These are phyloP conservation scores for Acanthoscelides obtectus DNA, from an alignment of 2,888 invertebrate species.

Conservation along the genomic window DNA sequence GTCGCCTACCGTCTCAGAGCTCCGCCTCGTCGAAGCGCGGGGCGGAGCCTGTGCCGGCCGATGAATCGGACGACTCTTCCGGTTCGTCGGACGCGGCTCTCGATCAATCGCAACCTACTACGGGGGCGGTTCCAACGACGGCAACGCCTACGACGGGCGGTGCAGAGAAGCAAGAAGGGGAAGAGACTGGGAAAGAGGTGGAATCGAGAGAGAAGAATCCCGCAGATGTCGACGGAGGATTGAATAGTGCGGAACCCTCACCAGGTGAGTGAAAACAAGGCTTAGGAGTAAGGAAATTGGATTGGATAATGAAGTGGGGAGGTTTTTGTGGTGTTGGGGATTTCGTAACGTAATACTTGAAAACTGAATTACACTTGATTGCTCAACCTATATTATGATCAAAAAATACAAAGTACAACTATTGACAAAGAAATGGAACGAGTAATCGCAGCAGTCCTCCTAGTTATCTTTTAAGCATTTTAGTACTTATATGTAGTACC, in stretches of 20 bases:
- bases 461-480: no score
- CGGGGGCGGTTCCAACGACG: conserved; percentile 8
- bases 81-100: conserved; percentile 18
- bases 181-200: background rate
- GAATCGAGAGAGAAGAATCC: conserved; percentile 1
- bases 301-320: no score
- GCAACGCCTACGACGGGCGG: conserved; percentile 3
- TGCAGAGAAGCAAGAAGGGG: conserved; percentile 6
- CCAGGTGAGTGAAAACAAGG: conserved; percentile 12
- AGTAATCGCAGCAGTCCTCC: no score
- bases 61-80: conserved; percentile 7
- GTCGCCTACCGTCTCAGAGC: conserved; percentile 28
- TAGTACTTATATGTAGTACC: no score
- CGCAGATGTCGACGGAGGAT: conserved; percentile 4
- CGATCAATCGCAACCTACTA: conserved; percentile 19
- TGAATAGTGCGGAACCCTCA: conserved; percentile 4
- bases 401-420: no score
- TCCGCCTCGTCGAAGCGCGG: background rate
- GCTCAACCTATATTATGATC: no score
- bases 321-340: no score
- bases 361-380: no score
- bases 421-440: no score
- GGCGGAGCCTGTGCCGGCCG: background rate
- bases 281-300: no score
- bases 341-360: no score